These are phyloP conservation scores for Anneissia japonica DNA, from an alignment of 35 echinoderm and acorn worm genomes.

Conservation along the genomic window DNA sequence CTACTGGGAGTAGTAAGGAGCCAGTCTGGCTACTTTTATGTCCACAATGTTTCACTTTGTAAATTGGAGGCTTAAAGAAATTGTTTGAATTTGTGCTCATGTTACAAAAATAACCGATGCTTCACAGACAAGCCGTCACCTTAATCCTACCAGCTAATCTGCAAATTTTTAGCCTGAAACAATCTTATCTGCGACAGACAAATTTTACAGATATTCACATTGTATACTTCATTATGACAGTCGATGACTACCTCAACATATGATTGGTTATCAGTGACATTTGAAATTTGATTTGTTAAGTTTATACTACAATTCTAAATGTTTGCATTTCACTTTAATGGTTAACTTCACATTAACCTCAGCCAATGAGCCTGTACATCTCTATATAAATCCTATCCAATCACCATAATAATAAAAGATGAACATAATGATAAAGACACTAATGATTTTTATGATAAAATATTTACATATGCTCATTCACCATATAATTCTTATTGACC, in stretches of 20 bases:
- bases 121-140: not conserved
- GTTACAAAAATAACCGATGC: not conserved
- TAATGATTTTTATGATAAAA: too few species aligned
- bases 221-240: not conserved
- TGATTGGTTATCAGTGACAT: not conserved
- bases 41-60: not conserved
- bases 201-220: not conserved
- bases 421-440: too few species aligned
- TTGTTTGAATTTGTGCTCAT: not conserved
- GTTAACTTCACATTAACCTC: too few species aligned
- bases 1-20: not conserved
- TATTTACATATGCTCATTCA: too few species aligned
- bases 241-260: not conserved
- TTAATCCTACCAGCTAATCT: not conserved
- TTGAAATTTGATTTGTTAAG: not conserved
- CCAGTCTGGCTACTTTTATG: not conserved
- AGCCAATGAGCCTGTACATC: too few species aligned
- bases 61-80: not conserved
- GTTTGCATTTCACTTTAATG: not conserved
- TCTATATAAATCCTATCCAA: too few species aligned
- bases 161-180: not conserved
- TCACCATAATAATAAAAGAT: too few species aligned
- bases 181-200: not conserved
- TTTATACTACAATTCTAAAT: not conserved
- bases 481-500: too few species aligned